Conservation (phyloP, 2,113 vertebrate species). For the Haplochromis burtoni region DNA sequence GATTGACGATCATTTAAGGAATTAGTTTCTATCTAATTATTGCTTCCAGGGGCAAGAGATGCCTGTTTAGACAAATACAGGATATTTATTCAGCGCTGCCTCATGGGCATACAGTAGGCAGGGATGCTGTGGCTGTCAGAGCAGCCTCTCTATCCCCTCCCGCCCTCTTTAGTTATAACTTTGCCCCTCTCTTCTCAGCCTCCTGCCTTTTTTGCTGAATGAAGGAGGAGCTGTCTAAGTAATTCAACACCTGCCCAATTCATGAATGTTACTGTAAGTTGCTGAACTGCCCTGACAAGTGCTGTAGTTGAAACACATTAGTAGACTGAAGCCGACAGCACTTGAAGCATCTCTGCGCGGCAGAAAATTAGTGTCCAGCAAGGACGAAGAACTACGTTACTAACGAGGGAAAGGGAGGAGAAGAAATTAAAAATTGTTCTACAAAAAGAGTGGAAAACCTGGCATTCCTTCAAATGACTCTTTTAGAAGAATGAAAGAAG, state of each 20-base stretch:
- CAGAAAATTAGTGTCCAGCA: background rate
- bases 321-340: conserved; percentile 18
- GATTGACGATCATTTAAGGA: background rate
- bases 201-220: conserved; percentile 51
- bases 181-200: conserved; percentile 35
- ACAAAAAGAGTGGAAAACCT: background rate
- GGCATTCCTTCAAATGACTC: conserved; percentile 41
- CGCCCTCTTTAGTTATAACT: conserved; percentile 17
- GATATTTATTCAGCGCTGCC: conserved; percentile 55
- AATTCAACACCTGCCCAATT: conserved; percentile 85
- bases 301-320: conserved; percentile 63
- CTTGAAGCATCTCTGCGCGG: conserved; percentile 10
- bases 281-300: conserved; percentile 79
- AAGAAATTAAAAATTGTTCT: background rate
- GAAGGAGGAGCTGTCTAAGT: conserved; percentile 76
- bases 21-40: background rate
- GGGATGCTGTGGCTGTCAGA: conserved; percentile 50
- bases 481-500: conserved; percentile 47
- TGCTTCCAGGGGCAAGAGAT: background rate
- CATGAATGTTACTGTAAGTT: conserved; percentile 75
- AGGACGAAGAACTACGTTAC: background rate
- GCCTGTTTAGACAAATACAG: conserved; percentile 43
- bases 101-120: conserved; percentile 41
- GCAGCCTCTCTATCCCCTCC: conserved; percentile 10
- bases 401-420: background rate